A percentile compares a stretch with the other conserved stretches of the same genome.
Evolutionary conservation across 2,113 vertebrate species (phyloP).

Genomic region (Nannospalax galili): DNA sequence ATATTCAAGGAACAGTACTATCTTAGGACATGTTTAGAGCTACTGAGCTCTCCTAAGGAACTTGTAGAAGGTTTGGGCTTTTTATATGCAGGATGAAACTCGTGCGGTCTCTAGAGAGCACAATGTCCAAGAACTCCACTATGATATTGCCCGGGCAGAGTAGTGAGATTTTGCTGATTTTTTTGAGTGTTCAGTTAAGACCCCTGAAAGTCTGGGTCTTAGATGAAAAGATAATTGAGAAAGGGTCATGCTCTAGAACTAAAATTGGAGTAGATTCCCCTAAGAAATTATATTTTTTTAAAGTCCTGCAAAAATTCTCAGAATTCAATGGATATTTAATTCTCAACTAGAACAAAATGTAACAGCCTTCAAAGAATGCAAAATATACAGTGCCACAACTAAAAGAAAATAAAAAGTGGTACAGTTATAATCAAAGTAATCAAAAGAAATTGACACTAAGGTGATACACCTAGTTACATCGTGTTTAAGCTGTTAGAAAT

Average conservation of each 20-base stretch:
- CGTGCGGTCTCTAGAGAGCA: not conserved
- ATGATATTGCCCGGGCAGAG: accelerated
- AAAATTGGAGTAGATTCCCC: not conserved
- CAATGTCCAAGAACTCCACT: accelerated
- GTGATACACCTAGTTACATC: not conserved
- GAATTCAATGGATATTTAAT: not conserved
- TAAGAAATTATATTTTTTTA: not conserved
- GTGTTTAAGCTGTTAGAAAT: not conserved
- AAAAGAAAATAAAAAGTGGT: not conserved
- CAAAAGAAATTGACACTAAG: not conserved
- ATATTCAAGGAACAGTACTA: not conserved
- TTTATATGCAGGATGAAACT: not conserved
- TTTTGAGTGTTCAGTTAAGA: not conserved
- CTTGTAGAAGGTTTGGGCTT: not conserved
- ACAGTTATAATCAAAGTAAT: not conserved
- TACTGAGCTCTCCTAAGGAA: not conserved
- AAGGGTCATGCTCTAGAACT: not conserved
- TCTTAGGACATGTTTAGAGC: too few species aligned
- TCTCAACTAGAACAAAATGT: not conserved
- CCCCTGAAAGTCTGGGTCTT: not conserved
- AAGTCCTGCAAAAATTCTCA: not conserved
- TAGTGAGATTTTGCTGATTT: too few species aligned
- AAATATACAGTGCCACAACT: not conserved
- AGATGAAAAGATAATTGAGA: not conserved
- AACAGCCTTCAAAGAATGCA: not conserved